Evolutionary conservation across 2,797 vertebrate species (phyloP).

Genomic region (Lepus townsendii): DNA sequence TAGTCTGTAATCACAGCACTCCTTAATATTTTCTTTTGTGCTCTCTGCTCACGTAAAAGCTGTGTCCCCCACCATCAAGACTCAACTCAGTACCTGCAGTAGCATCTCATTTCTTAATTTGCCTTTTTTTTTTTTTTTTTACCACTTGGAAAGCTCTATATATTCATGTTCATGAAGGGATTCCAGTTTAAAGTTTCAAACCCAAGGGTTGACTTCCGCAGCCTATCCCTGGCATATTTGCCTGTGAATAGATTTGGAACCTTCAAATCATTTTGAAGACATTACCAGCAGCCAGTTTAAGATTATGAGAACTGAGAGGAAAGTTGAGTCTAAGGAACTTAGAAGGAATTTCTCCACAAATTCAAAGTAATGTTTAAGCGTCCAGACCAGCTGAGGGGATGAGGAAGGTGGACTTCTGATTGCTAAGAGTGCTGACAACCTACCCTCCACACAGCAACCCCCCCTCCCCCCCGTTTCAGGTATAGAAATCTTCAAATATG

Average conservation of each 20-base stretch:
- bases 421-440: constrained; percentile 75
- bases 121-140: neutral
- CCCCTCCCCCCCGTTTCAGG: neutral
- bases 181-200: constrained; percentile 71
- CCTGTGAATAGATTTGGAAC: constrained; percentile 81
- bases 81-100: neutral
- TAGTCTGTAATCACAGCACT: neutral
- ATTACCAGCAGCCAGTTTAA: constrained; percentile 79
- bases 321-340: constrained; percentile 65
- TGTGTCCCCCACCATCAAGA: neutral
- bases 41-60: neutral
- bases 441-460: constrained; percentile 46
- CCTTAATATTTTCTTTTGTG: neutral
- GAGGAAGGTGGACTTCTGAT: constrained; percentile 59
- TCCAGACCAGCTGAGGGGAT: constrained; percentile 17
- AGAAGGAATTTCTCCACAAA: constrained; percentile 29
- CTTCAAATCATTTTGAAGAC: constrained; percentile 79
- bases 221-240: constrained; percentile 76
- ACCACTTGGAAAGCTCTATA: neutral
- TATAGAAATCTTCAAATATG: constrained; percentile 81
- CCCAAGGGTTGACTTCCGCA: constrained; percentile 56
- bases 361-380: constrained; percentile 77
- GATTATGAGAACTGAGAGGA: constrained; percentile 83
- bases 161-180: constrained; percentile 44
- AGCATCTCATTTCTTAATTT: neutral